Conservation (phyloP, 2,888 invertebrate species). For the Drosophila tanythrix region DNA sequence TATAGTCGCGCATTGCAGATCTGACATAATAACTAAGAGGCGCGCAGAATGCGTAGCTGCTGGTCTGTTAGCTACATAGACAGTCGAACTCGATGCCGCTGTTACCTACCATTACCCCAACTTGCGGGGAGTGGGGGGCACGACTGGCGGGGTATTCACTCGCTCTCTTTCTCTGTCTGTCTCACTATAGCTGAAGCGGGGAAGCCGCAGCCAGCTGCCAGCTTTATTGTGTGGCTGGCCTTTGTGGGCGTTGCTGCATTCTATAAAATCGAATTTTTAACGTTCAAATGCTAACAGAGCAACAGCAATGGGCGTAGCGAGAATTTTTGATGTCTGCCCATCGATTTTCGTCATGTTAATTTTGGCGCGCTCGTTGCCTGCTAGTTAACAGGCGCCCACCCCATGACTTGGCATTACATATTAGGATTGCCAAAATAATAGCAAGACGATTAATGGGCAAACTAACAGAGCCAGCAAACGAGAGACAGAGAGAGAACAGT, state of each 20-base stretch:
- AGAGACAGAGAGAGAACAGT: constrained; percentile 6
- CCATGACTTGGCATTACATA: constrained; percentile 74
- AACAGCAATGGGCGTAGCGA: constrained; percentile 59
- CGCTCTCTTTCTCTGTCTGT: constrained; percentile 7
- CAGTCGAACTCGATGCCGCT: constrained; percentile 30
- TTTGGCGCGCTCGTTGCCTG: constrained; percentile 64
- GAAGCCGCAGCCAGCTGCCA: constrained; percentile 27
- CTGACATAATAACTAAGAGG: constrained; percentile 83
- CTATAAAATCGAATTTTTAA: constrained; percentile 83
- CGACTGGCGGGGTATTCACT: not conserved
- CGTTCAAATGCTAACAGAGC: constrained; percentile 81
- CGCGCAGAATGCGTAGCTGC: constrained; percentile 78
- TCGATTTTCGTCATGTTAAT: constrained; percentile 67
- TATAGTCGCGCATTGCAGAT: constrained; percentile 83
- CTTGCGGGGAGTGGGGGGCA: not conserved
- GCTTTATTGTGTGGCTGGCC: constrained; percentile 20
- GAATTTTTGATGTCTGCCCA: constrained; percentile 32
- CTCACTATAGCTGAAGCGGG: constrained; percentile 12
- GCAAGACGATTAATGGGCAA: constrained; percentile 74
- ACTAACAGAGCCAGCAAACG: constrained; percentile 2
- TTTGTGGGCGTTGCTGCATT: constrained; percentile 77
- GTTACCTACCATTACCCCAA: constrained; percentile 39
- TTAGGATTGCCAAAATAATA: constrained; percentile 81
- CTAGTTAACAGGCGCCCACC: constrained; percentile 80
- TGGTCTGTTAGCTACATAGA: constrained; percentile 59